A percentile compares a stretch with the other conserved stretches of the same genome.
These are phyloP conservation scores for Neoaliturus tenellus DNA, from an alignment of 2,888 invertebrate species.

Conservation along the genomic window DNA sequence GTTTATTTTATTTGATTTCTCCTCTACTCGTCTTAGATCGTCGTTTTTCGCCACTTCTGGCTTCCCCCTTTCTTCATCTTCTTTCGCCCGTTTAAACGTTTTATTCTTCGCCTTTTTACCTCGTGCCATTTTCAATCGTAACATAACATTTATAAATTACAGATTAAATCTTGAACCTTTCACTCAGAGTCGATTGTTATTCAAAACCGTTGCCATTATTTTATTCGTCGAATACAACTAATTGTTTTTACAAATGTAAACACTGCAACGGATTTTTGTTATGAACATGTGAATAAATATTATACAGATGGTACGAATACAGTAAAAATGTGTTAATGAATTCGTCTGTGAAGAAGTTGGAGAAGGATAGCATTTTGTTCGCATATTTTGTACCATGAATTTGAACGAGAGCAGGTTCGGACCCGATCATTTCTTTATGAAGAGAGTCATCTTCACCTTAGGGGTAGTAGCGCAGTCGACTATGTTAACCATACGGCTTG, in stretches of 20 bases:
- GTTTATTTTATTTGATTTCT: constrained; percentile 7
- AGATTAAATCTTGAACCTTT: neutral
- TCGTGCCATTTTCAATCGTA: neutral
- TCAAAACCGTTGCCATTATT: neutral
- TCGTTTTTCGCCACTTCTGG: constrained; percentile 30
- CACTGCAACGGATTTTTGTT: neutral
- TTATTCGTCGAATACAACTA: neutral
- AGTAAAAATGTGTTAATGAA: too few relatives aligned
- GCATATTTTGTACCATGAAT: too few relatives aligned
- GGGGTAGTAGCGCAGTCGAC: too few relatives aligned
- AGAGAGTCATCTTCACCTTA: too few relatives aligned
- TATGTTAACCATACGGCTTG: too few relatives aligned
- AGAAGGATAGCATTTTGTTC: too few relatives aligned
- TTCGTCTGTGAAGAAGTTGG: too few relatives aligned
- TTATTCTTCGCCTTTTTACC: neutral
- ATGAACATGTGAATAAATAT: neutral
- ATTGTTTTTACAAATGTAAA: neutral
- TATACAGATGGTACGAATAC: too few relatives aligned
- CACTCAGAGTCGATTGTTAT: neutral
- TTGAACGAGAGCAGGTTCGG: too few relatives aligned
- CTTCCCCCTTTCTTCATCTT: constrained; percentile 49
- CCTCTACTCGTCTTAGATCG: neutral
- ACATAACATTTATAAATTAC: neutral
- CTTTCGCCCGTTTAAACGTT: constrained; percentile 19
- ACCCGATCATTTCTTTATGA: too few relatives aligned